Percentiles rank a stretch among this genome's conserved stretches.
These are phyloP conservation scores for Chaenocephalus aceratus DNA, from an alignment of 2,113 vertebrate genomes.

Conservation along the genomic window DNA sequence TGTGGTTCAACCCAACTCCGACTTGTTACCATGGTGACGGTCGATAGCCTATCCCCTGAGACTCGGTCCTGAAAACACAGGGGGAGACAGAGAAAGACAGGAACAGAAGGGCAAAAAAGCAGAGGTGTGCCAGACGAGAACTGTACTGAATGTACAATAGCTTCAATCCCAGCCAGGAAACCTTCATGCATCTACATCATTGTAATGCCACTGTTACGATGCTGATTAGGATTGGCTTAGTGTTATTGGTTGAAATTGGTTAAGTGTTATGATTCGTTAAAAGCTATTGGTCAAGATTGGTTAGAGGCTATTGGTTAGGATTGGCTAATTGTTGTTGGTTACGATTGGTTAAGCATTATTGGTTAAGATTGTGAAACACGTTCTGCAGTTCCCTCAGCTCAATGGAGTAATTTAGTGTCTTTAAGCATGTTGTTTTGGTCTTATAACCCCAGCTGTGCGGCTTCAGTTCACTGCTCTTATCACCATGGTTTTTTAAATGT, in stretches of 20 bases:
- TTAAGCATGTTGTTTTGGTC: background rate
- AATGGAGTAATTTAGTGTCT: background rate
- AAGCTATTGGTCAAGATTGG: too few species aligned
- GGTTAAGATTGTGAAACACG: background rate
- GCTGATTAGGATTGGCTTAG: too few species aligned
- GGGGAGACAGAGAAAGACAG: conserved; percentile 14
- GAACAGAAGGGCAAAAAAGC: conserved; percentile 32
- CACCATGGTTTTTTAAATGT: background rate
- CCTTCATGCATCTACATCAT: background rate
- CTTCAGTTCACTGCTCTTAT: background rate
- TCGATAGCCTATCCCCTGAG: conserved; percentile 50
- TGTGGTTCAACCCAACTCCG: conserved; percentile 59
- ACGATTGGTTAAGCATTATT: too few species aligned
- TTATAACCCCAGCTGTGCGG: too few species aligned
- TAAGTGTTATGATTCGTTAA: too few species aligned
- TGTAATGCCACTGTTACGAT: too few species aligned
- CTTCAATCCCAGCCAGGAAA: background rate
- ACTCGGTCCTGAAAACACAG: conserved; percentile 52
- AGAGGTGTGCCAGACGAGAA: conserved; percentile 25
- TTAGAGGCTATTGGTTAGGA: too few species aligned
- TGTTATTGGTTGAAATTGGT: too few species aligned
- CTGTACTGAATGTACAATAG: background rate
- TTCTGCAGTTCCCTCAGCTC: background rate
- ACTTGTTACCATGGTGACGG: conserved; percentile 75
- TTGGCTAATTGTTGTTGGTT: too few species aligned